Conservation (phyloP, 2,113 vertebrate species). For the Laticauda laticaudata region DNA sequence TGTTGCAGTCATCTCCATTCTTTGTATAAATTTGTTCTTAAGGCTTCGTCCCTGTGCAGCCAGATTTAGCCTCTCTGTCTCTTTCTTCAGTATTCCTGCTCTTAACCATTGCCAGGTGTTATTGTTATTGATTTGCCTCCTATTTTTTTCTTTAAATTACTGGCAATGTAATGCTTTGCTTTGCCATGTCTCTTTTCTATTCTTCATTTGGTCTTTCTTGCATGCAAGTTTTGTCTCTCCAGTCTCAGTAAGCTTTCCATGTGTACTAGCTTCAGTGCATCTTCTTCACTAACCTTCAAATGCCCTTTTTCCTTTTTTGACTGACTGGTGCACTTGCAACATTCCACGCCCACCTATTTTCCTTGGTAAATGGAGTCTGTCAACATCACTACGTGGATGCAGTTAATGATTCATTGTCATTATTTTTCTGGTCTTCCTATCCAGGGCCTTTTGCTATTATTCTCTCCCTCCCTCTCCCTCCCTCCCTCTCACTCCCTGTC, state of each 20-base stretch:
- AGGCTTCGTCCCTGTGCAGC: neutral
- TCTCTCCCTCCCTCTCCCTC: neutral
- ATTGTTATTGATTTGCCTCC: no score
- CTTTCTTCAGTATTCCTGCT: neutral
- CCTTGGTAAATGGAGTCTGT: neutral
- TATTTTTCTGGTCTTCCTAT: neutral
- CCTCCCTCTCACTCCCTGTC: fast-evolving
- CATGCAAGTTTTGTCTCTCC: neutral
- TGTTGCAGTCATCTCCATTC: neutral
- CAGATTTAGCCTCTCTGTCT: neutral
- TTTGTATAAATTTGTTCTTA: neutral
- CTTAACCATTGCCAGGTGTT: neutral
- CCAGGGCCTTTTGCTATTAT: no score
- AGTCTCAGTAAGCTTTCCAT: no score
- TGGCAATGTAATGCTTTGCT: neutral
- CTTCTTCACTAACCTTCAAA: no score
- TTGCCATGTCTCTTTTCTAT: neutral
- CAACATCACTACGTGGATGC: neutral
- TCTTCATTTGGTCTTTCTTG: neutral
- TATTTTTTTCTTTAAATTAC: no score
- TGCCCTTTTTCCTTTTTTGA: no score
- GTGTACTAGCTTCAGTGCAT: no score
- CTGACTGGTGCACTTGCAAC: no score
- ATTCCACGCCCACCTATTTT: no score
- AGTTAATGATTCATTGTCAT: neutral